Evolutionary conservation across 2,888 invertebrate species (phyloP).

Genomic region (Dryococelus australis): DNA sequence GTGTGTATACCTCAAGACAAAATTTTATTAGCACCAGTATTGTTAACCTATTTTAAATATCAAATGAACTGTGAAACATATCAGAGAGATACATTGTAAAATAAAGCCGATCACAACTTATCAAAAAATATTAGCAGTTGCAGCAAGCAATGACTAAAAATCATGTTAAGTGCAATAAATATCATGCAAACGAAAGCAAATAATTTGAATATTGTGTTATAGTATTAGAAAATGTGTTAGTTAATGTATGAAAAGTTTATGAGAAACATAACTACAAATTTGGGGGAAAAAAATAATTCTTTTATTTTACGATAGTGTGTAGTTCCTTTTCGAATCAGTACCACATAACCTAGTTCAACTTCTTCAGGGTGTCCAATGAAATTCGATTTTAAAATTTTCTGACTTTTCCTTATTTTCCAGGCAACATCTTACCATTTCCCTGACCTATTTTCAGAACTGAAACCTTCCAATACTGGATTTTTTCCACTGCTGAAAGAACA

Average conservation of each 20-base stretch:
- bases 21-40: neutral
- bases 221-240: conserved; percentile 6
- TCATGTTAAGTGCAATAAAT: neutral
- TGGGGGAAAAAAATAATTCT: neutral
- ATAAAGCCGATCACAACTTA: neutral
- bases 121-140: neutral
- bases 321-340: neutral
- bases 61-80: conserved; percentile 26
- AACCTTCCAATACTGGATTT: no score
- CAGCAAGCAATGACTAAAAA: neutral
- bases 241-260: conserved; percentile 11
- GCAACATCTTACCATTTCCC: no score
- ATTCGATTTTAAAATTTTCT: no score
- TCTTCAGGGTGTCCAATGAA: no score
- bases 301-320: neutral
- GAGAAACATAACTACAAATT: neutral
- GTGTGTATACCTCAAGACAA: neutral
- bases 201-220: neutral
- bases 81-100: conserved; percentile 13
- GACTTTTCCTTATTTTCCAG: no score
- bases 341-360: no score
- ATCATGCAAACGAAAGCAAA: neutral
- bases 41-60: conserved; percentile 13
- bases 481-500: no score
- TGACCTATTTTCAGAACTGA: no score